Evolutionary conservation across 2,888 invertebrate genomes (phyloP), one percentile per base, ranked within the genome.

Genomic region (Aproaerema taeniolella): DNA sequence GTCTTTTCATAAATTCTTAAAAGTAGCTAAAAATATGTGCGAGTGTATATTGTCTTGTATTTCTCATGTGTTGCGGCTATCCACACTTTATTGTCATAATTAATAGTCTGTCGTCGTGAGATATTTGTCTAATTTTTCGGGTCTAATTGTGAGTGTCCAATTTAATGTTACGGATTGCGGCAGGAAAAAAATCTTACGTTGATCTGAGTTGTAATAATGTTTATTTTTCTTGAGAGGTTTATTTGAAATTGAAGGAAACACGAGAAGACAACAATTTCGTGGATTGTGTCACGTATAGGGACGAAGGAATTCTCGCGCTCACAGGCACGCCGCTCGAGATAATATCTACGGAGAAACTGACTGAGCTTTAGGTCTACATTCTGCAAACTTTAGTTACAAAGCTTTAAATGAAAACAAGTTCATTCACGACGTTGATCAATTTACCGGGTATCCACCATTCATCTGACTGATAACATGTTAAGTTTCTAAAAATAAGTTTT

Each of bases 251-350:
- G 20, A 20, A 20, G 20, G 20, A 20, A n/a, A n/a, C 8, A 20
- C 20, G 20, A 20, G 20, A 20, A 20, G 25, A 6, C n/a, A 20
- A 37, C 26, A 16, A 41, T 41, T 32, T 37, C 38, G 37, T 24
- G n/a, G 28, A 40, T 54, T 52, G 55, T 43, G 62, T 67, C 77
- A 79, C 79, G 76, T 77, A 72, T 51, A 51, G 49, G 62, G 63
- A 67, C 61, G 55, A 57, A 58, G 58, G 54, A 57, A 46, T 65
- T 63, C 65, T 65, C 62, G 69, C 64, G 58, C 65, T 65, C 67
- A 24, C 46, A 61, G 73, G 76, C 70, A 79, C 78, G 71, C 63
- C 53, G 53, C 51, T 46, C 42, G 45, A 62, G 75, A 77, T 77
- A 59, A 44, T 47, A 70, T 75, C 73, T 55, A 49, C 49, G 50